These are phyloP conservation scores for Sclerodermus sp. DNA, from an alignment of 2,888 invertebrate genomes.

Conservation along the genomic window DNA sequence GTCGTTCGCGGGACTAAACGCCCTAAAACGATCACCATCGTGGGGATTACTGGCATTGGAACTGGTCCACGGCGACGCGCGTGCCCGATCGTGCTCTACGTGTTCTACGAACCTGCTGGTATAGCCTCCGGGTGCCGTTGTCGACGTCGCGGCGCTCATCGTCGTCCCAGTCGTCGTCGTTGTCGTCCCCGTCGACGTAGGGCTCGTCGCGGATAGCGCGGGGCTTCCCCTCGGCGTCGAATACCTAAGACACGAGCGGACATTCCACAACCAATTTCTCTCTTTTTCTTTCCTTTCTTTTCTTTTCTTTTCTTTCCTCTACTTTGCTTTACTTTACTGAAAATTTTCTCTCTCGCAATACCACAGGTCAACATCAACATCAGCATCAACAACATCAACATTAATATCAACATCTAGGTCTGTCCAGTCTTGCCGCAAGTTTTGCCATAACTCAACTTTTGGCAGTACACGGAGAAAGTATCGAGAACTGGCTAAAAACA, in stretches of 20 bases:
- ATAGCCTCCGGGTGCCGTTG: conserved; percentile 61
- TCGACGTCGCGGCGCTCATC: conserved; percentile 28
- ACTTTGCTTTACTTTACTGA: not conserved
- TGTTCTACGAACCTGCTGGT: conserved; percentile 65
- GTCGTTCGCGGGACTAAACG: conserved; percentile 35
- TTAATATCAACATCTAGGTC: no score
- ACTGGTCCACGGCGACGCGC: conserved; percentile 32
- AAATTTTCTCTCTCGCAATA: not conserved
- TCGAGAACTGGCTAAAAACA: no score
- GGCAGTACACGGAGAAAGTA: no score
- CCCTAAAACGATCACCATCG: conserved; percentile 53
- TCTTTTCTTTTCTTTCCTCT: not conserved
- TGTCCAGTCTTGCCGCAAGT: no score
- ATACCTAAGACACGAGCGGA: conserved; percentile 44
- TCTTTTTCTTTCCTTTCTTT: conserved; percentile 12
- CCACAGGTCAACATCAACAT: no score
- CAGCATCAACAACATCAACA: no score
- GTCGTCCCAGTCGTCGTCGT: conserved; percentile 32
- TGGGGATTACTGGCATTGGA: conserved; percentile 54
- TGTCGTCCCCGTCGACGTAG: conserved; percentile 27
- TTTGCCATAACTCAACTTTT: no score
- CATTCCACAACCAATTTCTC: conserved; percentile 1
- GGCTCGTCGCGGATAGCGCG: conserved; percentile 46
- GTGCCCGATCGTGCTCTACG: conserved; percentile 28
- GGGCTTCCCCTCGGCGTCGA: conserved; percentile 54